These are phyloP conservation scores for Macrostomum cliftonense DNA, from an alignment of 2,888 invertebrate species.

Conservation along the genomic window DNA sequence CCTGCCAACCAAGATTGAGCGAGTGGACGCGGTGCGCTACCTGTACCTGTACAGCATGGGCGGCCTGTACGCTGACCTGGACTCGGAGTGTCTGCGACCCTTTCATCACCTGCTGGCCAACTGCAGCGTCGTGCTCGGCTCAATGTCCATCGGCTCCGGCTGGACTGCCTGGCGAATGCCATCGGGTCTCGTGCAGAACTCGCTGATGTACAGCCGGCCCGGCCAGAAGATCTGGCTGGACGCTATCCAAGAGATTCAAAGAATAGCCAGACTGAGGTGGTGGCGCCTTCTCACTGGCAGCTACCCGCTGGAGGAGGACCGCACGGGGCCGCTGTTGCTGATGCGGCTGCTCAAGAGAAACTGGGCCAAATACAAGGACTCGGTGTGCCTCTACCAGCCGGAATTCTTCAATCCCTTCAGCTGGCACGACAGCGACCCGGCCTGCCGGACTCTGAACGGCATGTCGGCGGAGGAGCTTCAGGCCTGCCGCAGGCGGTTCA, in stretches of 20 bases:
- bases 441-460: not conserved
- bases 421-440: too few relatives aligned
- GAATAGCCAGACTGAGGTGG: too few relatives aligned
- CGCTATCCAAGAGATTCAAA: too few relatives aligned
- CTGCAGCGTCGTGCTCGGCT: constrained; percentile 1
- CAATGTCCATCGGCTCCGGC: not conserved
- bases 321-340: too few relatives aligned
- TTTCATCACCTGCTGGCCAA: constrained; percentile 4
- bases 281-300: too few relatives aligned
- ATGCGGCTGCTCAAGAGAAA: too few relatives aligned
- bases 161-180: too few relatives aligned
- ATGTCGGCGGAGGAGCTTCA: constrained; percentile 1
- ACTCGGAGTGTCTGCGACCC: constrained; percentile 3
- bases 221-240: constrained; percentile 4
- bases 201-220: constrained; percentile 3
- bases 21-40: constrained; percentile 1
- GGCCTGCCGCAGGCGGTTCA: not conserved
- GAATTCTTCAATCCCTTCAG: too few relatives aligned
- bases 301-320: too few relatives aligned
- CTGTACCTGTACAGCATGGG: constrained; percentile 2
- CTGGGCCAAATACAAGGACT: too few relatives aligned
- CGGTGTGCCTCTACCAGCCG: too few relatives aligned
- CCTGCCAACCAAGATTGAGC: not conserved
- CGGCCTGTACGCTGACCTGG: constrained; percentile 5
- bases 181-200: not conserved